These are phyloP conservation scores for Thalassophryne amazonica DNA, from an alignment of 2,797 vertebrate genomes.

Conservation along the genomic window DNA sequence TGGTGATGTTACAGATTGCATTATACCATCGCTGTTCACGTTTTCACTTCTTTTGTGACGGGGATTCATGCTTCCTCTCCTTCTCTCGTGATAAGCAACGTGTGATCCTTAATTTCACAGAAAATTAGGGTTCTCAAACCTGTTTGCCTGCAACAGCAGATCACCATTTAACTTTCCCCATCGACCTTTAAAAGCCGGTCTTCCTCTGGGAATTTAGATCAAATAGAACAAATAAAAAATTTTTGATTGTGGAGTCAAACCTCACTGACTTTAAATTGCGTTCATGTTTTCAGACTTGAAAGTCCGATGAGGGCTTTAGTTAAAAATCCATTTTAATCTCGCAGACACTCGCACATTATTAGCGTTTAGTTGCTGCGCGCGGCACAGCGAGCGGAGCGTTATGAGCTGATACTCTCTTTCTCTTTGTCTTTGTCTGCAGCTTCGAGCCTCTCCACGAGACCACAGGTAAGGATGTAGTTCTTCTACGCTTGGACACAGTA, in stretches of 20 bases:
- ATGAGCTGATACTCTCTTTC: constrained; percentile 13
- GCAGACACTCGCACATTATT: constrained; percentile 36
- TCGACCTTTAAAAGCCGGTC: constrained; percentile 3
- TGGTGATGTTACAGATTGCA: too few species aligned
- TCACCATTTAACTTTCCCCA: too few species aligned
- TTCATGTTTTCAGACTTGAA: constrained; percentile 32
- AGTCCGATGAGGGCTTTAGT: constrained; percentile 49
- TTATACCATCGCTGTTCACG: too few species aligned
- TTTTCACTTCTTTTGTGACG: too few species aligned
- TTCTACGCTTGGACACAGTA: not conserved
- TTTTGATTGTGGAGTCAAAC: constrained; percentile 15
- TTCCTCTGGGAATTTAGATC: constrained; percentile 33
- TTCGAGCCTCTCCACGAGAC: constrained; percentile 73
- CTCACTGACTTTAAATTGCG: constrained; percentile 33
- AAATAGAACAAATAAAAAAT: constrained; percentile 39
- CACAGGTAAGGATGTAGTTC: constrained; percentile 67
- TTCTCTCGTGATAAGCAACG: too few species aligned
- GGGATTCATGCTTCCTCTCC: too few species aligned
- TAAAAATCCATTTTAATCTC: constrained; percentile 71
- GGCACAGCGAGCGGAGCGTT: constrained; percentile 18
- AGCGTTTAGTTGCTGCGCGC: constrained; percentile 36
- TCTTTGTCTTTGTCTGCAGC: constrained; percentile 62
- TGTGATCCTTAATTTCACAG: too few species aligned
- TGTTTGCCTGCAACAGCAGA: too few species aligned
- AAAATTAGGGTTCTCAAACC: too few species aligned